A percentile compares a stretch with the other conserved stretches of the same genome.
These are phyloP conservation scores for Pollimyrus isidori DNA, from an alignment of 2,113 vertebrate genomes.

Conservation along the genomic window DNA sequence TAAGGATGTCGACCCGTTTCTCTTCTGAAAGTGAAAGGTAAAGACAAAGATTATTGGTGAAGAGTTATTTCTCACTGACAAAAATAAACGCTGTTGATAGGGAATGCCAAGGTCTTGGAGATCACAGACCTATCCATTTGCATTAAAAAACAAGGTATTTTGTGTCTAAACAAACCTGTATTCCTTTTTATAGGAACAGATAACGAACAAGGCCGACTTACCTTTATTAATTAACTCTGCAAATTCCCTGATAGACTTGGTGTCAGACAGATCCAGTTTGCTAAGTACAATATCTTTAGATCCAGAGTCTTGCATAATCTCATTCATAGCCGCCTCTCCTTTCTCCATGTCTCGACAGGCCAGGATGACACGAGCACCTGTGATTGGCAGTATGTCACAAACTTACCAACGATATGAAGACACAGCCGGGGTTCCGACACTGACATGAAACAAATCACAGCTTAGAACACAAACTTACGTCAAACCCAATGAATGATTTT, in stretches of 20 bases:
- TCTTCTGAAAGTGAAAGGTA: constrained; percentile 49
- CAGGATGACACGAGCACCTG: constrained; percentile 64
- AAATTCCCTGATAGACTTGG: constrained; percentile 58
- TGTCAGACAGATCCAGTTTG: constrained; percentile 64
- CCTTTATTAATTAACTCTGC: constrained; percentile 58
- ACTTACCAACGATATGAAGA: background rate
- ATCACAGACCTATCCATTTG: background rate
- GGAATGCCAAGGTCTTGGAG: background rate
- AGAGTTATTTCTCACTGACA: background rate
- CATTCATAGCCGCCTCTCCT: constrained; percentile 50
- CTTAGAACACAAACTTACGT: background rate
- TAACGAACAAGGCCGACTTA: constrained; percentile 17
- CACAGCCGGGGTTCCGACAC: background rate
- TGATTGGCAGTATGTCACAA: constrained; percentile 4
- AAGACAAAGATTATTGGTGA: background rate
- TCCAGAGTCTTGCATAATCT: constrained; percentile 59
- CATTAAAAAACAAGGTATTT: background rate
- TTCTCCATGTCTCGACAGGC: constrained; percentile 63
- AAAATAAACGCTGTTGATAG: background rate
- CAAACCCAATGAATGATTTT: background rate
- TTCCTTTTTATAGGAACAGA: background rate
- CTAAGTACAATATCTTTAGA: constrained; percentile 56
- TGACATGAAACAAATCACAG: background rate
- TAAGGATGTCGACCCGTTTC: constrained; percentile 60
- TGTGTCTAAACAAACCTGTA: background rate